phyloP scores from a whole-genome alignment of 2,888 invertebrate species.

The Netelia virgata region DNA sequence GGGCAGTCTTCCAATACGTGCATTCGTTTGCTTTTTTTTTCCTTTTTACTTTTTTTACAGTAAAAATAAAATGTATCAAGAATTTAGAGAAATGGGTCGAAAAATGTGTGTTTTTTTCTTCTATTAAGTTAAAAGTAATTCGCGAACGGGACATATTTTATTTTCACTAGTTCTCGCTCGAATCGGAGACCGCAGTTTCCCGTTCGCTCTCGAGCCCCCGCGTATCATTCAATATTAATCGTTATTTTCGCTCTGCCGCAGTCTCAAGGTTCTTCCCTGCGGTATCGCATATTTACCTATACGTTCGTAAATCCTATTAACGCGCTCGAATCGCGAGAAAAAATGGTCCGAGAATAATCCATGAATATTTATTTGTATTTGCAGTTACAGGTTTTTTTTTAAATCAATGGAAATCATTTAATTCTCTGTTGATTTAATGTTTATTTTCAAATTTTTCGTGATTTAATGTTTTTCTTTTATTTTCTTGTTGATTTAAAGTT shows the following conservation, averaged over 20 bases:
- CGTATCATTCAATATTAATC: slow-evolving; percentile 43
- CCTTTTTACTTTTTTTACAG: background rate
- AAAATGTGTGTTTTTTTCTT: no score
- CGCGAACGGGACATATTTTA: background rate
- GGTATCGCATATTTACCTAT: slow-evolving; percentile 37
- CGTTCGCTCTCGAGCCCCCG: background rate
- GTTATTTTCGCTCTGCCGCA: slow-evolving; percentile 45
- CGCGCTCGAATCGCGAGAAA: no score
- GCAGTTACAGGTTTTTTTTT: no score
- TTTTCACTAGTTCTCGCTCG: background rate
- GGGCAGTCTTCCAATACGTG: slow-evolving; percentile 30
- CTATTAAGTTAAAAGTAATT: no score
- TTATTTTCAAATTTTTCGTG: slow-evolving; percentile 6
- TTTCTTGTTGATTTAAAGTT: background rate
- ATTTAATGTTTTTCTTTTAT: background rate
- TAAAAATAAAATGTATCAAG: background rate
- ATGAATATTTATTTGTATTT: no score
- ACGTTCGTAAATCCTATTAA: background rate
- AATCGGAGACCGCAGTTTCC: slow-evolving; percentile 9
- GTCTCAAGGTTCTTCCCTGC: slow-evolving; percentile 33
- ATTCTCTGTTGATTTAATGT: background rate
- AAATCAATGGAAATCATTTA: background rate
- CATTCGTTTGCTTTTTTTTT: background rate
- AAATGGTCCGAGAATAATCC: no score
- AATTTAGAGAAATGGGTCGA: background rate